These are phyloP conservation scores for Lophotis ruficrista DNA, from an alignment of 2,113 vertebrate genomes.

Conservation along the genomic window DNA sequence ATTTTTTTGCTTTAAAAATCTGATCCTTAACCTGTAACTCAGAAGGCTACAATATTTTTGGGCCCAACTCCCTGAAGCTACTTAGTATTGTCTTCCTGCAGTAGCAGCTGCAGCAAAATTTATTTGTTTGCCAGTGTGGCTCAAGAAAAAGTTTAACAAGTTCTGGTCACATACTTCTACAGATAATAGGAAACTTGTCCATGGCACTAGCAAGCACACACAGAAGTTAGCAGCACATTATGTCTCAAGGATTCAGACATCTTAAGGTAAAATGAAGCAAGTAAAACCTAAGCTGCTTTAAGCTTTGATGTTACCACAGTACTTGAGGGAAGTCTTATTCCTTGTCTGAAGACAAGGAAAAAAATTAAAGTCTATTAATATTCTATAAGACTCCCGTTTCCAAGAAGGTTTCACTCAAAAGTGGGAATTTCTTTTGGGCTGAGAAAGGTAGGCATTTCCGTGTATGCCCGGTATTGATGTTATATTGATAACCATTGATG, in stretches of 20 bases:
- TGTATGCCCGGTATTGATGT: not conserved
- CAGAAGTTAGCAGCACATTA: not conserved
- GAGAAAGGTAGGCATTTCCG: not conserved
- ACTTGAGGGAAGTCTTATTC: not conserved
- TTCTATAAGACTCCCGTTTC: not conserved
- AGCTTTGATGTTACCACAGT: conserved; percentile 18
- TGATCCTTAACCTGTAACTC: conserved; percentile 24
- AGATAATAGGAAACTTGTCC: not conserved
- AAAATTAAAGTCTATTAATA: not conserved
- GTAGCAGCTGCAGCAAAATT: conserved; percentile 19
- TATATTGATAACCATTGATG: not conserved
- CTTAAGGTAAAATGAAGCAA: conserved; percentile 41
- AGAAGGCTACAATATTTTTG: conserved; percentile 36
- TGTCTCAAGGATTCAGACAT: not conserved
- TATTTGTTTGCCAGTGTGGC: not conserved
- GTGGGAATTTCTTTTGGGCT: not conserved
- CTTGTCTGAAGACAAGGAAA: not conserved
- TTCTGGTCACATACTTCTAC: not conserved
- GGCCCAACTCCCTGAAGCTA: not conserved
- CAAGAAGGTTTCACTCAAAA: not conserved
- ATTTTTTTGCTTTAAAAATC: conserved; percentile 58
- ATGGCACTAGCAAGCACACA: not conserved
- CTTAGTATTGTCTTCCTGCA: not conserved
- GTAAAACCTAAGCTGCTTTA: conserved; percentile 36
- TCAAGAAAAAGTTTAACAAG: not conserved